Evolutionary conservation across 1,140 invertebrate genomes (phyloP).

Genomic region (Drosophila trapezifrons): DNA sequence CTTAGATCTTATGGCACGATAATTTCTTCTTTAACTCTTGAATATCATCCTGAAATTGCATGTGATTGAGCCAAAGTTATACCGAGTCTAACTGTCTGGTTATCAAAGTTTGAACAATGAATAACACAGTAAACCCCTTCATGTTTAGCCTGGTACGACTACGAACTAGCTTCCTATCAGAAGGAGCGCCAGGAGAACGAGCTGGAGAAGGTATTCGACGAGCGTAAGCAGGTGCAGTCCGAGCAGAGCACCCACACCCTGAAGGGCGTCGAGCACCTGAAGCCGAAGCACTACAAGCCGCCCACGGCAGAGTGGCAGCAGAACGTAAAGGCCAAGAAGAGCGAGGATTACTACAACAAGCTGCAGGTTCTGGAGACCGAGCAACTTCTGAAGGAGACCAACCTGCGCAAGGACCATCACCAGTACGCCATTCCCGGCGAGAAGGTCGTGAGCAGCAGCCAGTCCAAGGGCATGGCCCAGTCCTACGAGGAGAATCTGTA

Average conservation of each 20-base stretch:
- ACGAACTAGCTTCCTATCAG: conserved; percentile 93
- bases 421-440: conserved; percentile 94
- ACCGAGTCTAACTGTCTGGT: conserved; percentile 1
- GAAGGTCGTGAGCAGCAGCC: conserved; percentile 89
- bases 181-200: conserved; percentile 93
- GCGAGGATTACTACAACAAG: conserved; percentile 93
- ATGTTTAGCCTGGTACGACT: conserved; percentile 95
- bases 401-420: conserved; percentile 90
- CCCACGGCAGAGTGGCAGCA: conserved; percentile 93
- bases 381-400: conserved; percentile 92
- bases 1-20: conserved; percentile 8
- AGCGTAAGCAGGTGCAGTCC: conserved; percentile 89
- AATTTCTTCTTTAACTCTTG: conserved; percentile 7
- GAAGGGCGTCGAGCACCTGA: conserved; percentile 87
- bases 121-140: conserved; percentile 23
- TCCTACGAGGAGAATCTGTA: conserved; percentile 92
- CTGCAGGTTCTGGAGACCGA: conserved; percentile 93
- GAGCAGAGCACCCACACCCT: conserved; percentile 87
- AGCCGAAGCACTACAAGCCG: conserved; percentile 89
- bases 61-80: conserved; percentile 25
- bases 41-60: conserved; percentile 20
- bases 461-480: conserved; percentile 94
- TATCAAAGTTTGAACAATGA: neutral
- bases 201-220: conserved; percentile 93
- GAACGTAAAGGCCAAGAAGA: conserved; percentile 91